A percentile compares a stretch with the other conserved stretches of the same genome.
Evolutionary conservation across 2,113 vertebrate genomes (phyloP).

Genomic region (Pelusios castaneus): DNA sequence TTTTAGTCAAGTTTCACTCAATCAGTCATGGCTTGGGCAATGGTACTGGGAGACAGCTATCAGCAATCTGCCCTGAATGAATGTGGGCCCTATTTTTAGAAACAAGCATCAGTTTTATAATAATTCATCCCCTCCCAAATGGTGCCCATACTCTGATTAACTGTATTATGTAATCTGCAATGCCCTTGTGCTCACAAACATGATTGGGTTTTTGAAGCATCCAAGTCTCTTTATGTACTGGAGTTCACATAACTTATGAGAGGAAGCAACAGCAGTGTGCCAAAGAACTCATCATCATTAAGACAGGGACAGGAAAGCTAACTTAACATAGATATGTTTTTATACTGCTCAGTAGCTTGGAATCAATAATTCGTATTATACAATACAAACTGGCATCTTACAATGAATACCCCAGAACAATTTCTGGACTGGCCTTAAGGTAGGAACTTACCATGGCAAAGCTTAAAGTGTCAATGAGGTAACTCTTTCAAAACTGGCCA

Average conservation of each 20-base stretch:
- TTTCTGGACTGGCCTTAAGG: not conserved
- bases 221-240: not conserved
- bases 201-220: not conserved
- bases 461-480: not conserved
- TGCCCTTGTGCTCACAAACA: not conserved
- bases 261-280: not conserved
- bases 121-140: not conserved
- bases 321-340: not conserved
- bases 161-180: not conserved
- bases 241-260: not conserved
- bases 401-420: not conserved
- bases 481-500: not conserved
- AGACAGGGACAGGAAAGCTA: not conserved
- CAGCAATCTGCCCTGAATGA: not conserved
- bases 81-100: not conserved
- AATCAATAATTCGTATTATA: not conserved
- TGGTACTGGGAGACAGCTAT: not conserved
- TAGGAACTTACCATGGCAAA: rapidly evolving
- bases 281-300: not conserved
- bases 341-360: not conserved
- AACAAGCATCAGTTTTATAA: not conserved
- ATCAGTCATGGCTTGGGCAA: not conserved
- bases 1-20: not conserved
- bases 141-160: not conserved
- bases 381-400: not conserved